Evolutionary conservation across 2,797 vertebrate genomes (phyloP), one percentile per base, ranked within the genome.

Genomic region (Pterois miles): DNA sequence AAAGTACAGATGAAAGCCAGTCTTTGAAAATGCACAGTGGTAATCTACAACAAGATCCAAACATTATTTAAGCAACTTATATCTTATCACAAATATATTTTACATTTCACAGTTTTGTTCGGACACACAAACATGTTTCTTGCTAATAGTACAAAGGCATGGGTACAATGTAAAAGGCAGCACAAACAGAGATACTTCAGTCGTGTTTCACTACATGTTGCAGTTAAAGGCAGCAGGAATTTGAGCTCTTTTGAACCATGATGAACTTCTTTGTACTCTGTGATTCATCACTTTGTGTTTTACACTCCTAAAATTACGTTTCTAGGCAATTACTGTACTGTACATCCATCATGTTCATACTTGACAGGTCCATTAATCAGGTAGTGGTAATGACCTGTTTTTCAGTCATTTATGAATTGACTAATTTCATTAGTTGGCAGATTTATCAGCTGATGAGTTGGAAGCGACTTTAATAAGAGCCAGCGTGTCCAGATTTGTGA

Each of bases 221-320:
- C 80, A 87, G 60, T 79, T 76, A 48, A 89, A 88, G 83, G 86
- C 89, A 91, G 81, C 71, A 16, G 70, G 78, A 81, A 80, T 62
- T 76, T 85, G 8, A 79, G 20, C 65, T 59, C 38, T 79, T 74
- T 59, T 76, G 64, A 71, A 63, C 56, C 10, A 8, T 1, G n/a
- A 71, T 34, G 20, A 25, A 22, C 57, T 70, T 63, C 33, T 11
- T 34, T 43, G 2, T 11, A 18, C 38, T 36, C 13, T 33, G 1
- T 36, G 22, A 74, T 63, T 63, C 62, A 77, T 63, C 54, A 3
- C 27, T 71, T 76, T 74, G 12, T 38, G 43, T 78, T 80, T 64
- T 60, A 65, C 71, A 74, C 12, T 38, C 5, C 11, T 18, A 8
- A n/a, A 66, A 69, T 60, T 1, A 29, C 20, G 4, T 46, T 62